These are phyloP conservation scores for Spea hammondii DNA, from an alignment of 2,797 vertebrate genomes.

Conservation along the genomic window DNA sequence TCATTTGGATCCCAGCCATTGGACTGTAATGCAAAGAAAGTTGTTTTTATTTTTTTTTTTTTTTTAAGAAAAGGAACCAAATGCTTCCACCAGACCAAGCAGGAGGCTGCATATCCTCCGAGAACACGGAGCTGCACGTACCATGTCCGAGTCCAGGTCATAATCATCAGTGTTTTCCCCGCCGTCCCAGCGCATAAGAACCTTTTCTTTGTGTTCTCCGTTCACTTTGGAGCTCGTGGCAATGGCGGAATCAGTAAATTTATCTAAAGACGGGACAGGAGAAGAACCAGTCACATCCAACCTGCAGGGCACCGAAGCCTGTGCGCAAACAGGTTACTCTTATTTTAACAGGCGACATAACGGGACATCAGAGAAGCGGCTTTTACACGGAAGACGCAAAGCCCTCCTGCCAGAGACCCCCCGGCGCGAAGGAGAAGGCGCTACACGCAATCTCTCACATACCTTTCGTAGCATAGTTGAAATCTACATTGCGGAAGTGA, in stretches of 20 bases:
- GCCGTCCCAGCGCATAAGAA: constrained; percentile 89
- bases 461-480: constrained; percentile 90
- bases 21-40: constrained; percentile 65
- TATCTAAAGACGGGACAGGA: constrained; percentile 67
- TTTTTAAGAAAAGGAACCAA: background rate
- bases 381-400: background rate
- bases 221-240: constrained; percentile 80
- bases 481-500: constrained; percentile 88
- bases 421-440: background rate
- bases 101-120: too few relatives aligned
- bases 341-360: too few relatives aligned
- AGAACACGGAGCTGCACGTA: constrained; percentile 51
- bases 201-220: constrained; percentile 89
- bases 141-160: constrained; percentile 84
- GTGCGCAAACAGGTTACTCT: too few relatives aligned
- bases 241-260: constrained; percentile 87
- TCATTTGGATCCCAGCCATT: constrained; percentile 94
- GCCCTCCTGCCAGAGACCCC: too few relatives aligned
- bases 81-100: too few relatives aligned
- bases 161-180: constrained; percentile 88
- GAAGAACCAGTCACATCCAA: background rate
- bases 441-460: constrained; percentile 11
- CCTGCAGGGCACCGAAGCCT: too few relatives aligned
- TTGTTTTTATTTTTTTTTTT: too few relatives aligned
- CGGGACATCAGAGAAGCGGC: too few relatives aligned